Evolutionary conservation across 2,797 vertebrate genomes (phyloP), one percentile per base, ranked within the genome.

Genomic region (Malurus leucopterus): DNA sequence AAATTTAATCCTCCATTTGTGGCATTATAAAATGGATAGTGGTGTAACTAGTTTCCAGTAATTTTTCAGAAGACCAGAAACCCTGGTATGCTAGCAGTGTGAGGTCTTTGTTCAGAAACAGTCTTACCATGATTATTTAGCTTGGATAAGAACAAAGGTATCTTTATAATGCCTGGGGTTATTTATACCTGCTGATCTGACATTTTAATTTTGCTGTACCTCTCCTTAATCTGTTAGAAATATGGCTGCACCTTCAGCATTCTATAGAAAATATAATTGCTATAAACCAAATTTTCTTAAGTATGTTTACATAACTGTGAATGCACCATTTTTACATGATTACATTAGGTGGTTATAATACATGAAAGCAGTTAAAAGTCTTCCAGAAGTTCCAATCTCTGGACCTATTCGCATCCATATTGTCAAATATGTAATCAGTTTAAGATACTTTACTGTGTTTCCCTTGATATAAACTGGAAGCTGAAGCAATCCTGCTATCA

Each of bases 401-500:
- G 34, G 89, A 95, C 64, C 61, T 84, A 67, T 91, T 93, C 91
- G 94, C 89, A 95, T 94, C 89, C 50, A 38, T 93, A 94, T 86
- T 95, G 88, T 91, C 92, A 96, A 93, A 94, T 93, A 54, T 46
- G 50, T 93, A 96, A 96, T 96, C 92, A 95, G 93, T 95, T 95
- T 95, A 96, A 96, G 90, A 95, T 92, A 92, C 84, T 96, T 96
- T 88, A 65, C 86, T 69, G 26, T 94, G 86, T 95, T 97, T 97
- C 93, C 86, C 93, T 93, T 96, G 92, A 93, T 95, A 92, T 91
- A 93, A 94, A 89, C 77, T 94, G 85, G 88, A 95, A 96, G 68
- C 86, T 96, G 94, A 97, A 96, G 94, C 86, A 97, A 97, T 96
- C 95, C 83, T 89, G 83, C 88, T 90, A 90, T 97, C 96, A 96